Percentiles rank a stretch among this genome's conserved stretches.
These are phyloP conservation scores for Lepidonotus clava DNA, from an alignment of 2,888 invertebrate species.

Conservation along the genomic window DNA sequence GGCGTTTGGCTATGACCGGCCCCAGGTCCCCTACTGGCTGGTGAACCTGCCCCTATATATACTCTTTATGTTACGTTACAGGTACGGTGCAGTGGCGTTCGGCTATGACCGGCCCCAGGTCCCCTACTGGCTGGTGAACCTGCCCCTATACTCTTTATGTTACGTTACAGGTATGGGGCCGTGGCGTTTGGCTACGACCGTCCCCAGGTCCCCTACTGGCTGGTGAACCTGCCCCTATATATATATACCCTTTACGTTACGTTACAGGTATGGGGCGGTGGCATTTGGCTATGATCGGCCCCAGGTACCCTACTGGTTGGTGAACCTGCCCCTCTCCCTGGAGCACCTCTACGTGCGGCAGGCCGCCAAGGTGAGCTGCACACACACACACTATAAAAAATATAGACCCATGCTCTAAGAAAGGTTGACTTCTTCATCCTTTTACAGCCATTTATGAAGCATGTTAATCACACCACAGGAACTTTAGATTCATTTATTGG, in stretches of 20 bases:
- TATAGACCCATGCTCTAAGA: no score
- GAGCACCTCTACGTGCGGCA: not conserved
- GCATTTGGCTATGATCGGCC: slow-evolving; percentile 6
- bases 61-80: no score
- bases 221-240: slow-evolving; percentile 8
- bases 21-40: no score
- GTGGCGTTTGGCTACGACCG: slow-evolving; percentile 5
- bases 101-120: slow-evolving; percentile 14
- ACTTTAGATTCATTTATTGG: no score
- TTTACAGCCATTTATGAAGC: no score
- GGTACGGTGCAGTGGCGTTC: slow-evolving; percentile 36
- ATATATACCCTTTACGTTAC: not conserved
- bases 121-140: slow-evolving; percentile 41
- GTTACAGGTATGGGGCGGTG: slow-evolving; percentile 38
- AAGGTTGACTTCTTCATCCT: no score
- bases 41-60: no score
- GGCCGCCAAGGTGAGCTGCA: slow-evolving; percentile 48
- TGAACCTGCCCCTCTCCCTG: not conserved
- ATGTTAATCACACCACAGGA: no score
- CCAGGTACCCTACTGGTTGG: slow-evolving; percentile 43
- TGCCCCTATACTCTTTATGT: no score
- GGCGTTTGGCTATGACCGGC: no score
- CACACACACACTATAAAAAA: no score
- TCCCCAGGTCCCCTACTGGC: slow-evolving; percentile 45
- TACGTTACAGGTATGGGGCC: slow-evolving; percentile 50